Conservation (phyloP, 1,140 invertebrate species). For the Aphaenogaster floridana region DNA sequence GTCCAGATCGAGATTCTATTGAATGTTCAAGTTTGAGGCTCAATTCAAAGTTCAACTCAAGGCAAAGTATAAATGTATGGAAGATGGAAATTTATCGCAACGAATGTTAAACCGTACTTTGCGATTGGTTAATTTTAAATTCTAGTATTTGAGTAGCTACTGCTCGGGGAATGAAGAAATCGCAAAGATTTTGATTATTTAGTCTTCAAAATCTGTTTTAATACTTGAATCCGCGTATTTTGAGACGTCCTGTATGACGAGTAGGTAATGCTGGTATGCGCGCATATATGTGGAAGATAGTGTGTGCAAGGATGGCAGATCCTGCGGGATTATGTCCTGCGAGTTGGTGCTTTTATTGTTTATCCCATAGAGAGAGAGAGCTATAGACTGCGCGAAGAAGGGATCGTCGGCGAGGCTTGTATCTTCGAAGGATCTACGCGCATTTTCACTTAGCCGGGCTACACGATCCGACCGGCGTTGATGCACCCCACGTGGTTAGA, state of each 20-base stretch:
- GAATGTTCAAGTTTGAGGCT: not conserved
- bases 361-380: constrained; percentile 42
- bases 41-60: not conserved
- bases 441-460: constrained; percentile 85
- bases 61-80: not conserved
- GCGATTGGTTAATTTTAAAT: not conserved
- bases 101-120: not conserved
- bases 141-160: not conserved
- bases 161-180: not conserved
- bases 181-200: not conserved
- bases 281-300: not conserved
- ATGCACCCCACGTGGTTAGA: constrained; percentile 75
- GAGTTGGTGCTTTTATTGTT: constrained; percentile 71
- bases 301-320: constrained; percentile 35
- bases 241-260: not conserved
- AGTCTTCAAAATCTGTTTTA: too few species aligned
- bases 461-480: constrained; percentile 81
- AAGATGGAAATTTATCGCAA: not conserved
- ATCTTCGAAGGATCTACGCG: constrained; percentile 84
- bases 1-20: not conserved
- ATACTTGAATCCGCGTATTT: not conserved
- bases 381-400: constrained; percentile 29
- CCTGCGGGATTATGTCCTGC: constrained; percentile 63
- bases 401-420: constrained; percentile 64
- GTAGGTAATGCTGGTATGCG: not conserved